These are phyloP conservation scores for Cricetomys ansorgei DNA, from an alignment of 2,113 vertebrate species.

Conservation along the genomic window DNA sequence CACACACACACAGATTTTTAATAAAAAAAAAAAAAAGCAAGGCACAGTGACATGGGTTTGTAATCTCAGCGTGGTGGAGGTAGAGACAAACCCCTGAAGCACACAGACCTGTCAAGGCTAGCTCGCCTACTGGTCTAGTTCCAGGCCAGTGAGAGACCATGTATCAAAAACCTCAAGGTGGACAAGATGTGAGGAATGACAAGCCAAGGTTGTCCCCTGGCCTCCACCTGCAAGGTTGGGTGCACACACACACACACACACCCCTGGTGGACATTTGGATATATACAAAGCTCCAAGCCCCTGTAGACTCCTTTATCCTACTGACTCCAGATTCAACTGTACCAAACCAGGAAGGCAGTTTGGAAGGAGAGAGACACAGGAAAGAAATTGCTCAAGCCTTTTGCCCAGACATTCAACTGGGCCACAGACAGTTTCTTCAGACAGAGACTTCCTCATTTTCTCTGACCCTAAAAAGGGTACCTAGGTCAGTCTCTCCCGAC, in stretches of 20 bases:
- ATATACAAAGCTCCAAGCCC: neutral
- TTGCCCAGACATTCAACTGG: neutral
- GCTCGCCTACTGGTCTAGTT: neutral
- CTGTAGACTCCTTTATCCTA: neutral
- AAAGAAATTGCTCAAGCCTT: neutral
- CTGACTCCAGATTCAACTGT: neutral
- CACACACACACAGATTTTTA: neutral
- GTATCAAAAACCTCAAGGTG: neutral
- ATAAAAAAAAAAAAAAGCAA: neutral
- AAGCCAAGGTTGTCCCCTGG: neutral
- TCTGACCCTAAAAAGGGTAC: neutral
- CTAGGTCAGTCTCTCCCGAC: neutral
- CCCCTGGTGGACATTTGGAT: neutral
- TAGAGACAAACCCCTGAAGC: neutral
- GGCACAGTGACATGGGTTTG: neutral
- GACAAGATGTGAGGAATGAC: neutral
- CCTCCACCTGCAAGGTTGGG: neutral
- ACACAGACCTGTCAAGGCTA: neutral
- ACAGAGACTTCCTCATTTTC: neutral
- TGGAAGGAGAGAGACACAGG: neutral
- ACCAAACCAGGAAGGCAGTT: neutral
- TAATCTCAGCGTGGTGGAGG: neutral
- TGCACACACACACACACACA: neutral
- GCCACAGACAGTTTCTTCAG: neutral
- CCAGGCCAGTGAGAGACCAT: neutral